phyloP scores from a whole-genome alignment of 2,888 invertebrate genomes.

The Temnothorax ravouxi region DNA sequence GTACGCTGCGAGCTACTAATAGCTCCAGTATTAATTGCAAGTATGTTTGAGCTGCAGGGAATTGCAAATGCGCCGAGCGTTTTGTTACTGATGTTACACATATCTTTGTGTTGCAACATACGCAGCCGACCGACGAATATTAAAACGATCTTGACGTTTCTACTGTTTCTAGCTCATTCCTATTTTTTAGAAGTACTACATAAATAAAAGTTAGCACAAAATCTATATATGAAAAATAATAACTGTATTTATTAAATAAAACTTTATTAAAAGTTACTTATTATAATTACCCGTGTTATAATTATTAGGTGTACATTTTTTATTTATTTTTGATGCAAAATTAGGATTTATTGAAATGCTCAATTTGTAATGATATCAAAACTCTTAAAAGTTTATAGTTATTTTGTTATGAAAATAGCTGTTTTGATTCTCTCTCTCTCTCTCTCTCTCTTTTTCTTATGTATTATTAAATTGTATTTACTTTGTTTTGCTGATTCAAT shows the following conservation, averaged over 20 bases:
- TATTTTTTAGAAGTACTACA: background rate
- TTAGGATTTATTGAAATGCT: background rate
- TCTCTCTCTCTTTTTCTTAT: background rate
- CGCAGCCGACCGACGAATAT: background rate
- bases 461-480: background rate
- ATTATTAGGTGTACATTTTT: background rate
- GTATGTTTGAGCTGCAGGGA: constrained; percentile 45
- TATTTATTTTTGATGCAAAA: background rate
- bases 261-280: background rate
- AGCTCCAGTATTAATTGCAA: constrained; percentile 40
- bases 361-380: background rate
- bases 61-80: constrained; percentile 42
- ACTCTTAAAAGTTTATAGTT: background rate
- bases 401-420: background rate
- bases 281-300: background rate
- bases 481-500: background rate
- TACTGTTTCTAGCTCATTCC: background rate
- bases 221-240: background rate
- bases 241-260: background rate
- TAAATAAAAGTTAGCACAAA: background rate
- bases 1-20: constrained; percentile 8
- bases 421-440: background rate
- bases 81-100: background rate
- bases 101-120: constrained; percentile 3
- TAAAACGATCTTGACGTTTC: background rate